A percentile compares a stretch with the other conserved stretches of the same genome.
These are phyloP conservation scores for Cephus nigrinus DNA, from an alignment of 2,888 invertebrate species.

Conservation along the genomic window DNA sequence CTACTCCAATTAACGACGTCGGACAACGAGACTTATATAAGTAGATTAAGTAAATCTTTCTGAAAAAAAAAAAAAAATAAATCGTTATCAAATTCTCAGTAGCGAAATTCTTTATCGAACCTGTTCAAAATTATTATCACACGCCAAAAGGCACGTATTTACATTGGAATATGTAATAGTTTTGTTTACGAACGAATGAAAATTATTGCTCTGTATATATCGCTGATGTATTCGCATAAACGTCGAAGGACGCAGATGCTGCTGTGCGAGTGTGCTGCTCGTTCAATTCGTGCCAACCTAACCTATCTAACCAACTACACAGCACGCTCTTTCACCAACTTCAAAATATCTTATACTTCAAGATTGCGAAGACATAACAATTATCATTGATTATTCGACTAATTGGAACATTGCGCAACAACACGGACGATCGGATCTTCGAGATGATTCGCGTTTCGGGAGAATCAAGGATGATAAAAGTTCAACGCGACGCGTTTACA, in stretches of 20 bases:
- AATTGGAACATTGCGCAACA: too few species aligned
- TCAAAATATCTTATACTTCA: too few species aligned
- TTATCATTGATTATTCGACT: too few species aligned
- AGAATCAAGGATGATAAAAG: too few species aligned
- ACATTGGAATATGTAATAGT: not conserved
- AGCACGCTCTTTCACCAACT: not conserved
- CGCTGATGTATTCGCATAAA: too few species aligned
- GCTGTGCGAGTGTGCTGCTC: not conserved
- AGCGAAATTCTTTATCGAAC: not conserved
- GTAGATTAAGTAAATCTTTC: not conserved
- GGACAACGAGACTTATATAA: not conserved
- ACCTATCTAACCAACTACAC: not conserved
- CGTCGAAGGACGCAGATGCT: not conserved
- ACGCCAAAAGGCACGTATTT: too few species aligned
- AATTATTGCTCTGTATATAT: too few species aligned
- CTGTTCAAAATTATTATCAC: not conserved
- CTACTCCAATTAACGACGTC: not conserved
- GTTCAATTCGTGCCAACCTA: not conserved
- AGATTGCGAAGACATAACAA: too few species aligned
- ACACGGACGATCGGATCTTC: too few species aligned
- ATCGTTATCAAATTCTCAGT: not conserved
- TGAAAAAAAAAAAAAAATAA: not conserved
- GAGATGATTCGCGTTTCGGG: too few species aligned
- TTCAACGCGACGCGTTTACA: too few species aligned
- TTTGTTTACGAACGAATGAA: too few species aligned